Evolutionary conservation across 2,797 vertebrate species (phyloP).

Genomic region (Scyliorhinus canicula): DNA sequence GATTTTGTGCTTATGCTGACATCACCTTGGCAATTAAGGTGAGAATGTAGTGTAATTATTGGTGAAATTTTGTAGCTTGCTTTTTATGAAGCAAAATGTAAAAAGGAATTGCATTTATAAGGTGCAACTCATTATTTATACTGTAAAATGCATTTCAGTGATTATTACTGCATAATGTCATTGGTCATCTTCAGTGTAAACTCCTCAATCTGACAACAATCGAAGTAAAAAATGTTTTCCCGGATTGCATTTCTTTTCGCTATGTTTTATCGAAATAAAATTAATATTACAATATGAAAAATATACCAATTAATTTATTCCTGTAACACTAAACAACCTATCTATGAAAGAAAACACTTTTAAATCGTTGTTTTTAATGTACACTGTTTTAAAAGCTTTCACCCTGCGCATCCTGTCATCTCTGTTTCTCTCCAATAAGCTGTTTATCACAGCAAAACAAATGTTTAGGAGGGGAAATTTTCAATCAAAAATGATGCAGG

Average conservation of each 20-base stretch:
- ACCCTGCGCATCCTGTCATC: not conserved
- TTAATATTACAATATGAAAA: not conserved
- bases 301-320: not conserved
- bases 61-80: not conserved
- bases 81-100: not conserved
- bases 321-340: not conserved
- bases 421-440: not conserved
- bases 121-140: not conserved
- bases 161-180: not conserved
- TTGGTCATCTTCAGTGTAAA: not conserved
- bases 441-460: not conserved
- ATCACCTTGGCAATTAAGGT: conserved; percentile 91
- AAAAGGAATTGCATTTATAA: not conserved
- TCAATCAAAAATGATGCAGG: conserved; percentile 2
- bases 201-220: not conserved
- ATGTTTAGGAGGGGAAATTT: not conserved
- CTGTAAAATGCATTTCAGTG: not conserved
- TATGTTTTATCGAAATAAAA: not conserved
- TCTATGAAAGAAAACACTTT: not conserved
- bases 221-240: not conserved
- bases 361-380: not conserved
- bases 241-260: not conserved
- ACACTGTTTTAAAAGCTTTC: not conserved
- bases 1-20: conserved; percentile 92
- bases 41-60: conserved; percentile 39